Evolutionary conservation across 1,140 invertebrate species (phyloP).

Genomic region (Paraescarpia echinospica): DNA sequence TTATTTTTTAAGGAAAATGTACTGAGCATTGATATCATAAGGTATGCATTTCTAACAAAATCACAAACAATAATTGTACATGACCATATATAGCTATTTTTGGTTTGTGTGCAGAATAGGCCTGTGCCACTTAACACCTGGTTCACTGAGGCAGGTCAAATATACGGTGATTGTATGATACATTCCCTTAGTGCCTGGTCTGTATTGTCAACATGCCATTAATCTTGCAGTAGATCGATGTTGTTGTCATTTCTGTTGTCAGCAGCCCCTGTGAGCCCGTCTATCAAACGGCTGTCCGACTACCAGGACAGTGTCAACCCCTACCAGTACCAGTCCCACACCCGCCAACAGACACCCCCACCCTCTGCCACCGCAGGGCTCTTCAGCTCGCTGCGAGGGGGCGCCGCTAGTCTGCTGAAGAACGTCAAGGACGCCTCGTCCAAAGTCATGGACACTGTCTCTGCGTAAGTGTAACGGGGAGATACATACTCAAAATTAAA

Average conservation of each 20-base stretch:
- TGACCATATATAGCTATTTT: too few relatives aligned
- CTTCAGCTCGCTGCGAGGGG: conserved; percentile 52
- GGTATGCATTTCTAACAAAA: too few relatives aligned
- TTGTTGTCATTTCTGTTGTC: not conserved
- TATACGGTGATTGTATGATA: too few relatives aligned
- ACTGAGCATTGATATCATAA: too few relatives aligned
- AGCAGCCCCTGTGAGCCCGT: not conserved
- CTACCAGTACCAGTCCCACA: conserved; percentile 8
- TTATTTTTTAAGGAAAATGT: too few relatives aligned
- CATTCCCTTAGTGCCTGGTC: not conserved
- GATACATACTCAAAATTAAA: too few relatives aligned
- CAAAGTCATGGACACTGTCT: conserved; percentile 94
- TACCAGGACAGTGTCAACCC: not conserved
- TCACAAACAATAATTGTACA: too few relatives aligned
- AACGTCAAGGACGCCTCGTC: conserved; percentile 94
- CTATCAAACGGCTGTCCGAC: not conserved
- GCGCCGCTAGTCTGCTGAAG: conserved; percentile 66
- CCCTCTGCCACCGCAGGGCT: conserved; percentile 37
- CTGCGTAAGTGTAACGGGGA: conserved; percentile 71
- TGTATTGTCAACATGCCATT: not conserved
- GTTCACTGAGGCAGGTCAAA: too few relatives aligned
- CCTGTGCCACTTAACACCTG: too few relatives aligned
- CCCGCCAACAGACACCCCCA: not conserved
- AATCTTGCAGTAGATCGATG: not conserved
- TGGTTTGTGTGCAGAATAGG: too few relatives aligned